phyloP scores from a whole-genome alignment of 23 tunicate species.

The Ciona savignyi region DNA sequence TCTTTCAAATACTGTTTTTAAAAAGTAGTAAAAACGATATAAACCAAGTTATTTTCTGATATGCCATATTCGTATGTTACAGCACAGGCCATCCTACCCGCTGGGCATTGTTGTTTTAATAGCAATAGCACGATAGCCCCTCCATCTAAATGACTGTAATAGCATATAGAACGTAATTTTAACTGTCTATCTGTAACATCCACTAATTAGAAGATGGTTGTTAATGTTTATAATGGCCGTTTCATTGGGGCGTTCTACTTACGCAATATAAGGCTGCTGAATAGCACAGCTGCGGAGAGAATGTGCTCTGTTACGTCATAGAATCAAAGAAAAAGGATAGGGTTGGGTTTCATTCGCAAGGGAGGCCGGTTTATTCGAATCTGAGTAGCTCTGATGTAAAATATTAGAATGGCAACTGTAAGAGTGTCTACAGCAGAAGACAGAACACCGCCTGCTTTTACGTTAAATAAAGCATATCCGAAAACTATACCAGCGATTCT shows the following conservation, averaged over 20 bases:
- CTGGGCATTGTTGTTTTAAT: too few species aligned
- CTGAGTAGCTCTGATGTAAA: background rate
- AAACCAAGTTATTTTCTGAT: too few species aligned
- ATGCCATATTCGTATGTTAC: too few species aligned
- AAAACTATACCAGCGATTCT: slow-evolving; percentile 25
- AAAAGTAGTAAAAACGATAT: too few species aligned
- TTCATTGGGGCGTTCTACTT: background rate
- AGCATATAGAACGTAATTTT: too few species aligned
- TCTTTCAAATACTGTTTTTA: too few species aligned
- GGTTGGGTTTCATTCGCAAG: background rate
- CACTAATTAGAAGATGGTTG: background rate
- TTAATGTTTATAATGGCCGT: background rate
- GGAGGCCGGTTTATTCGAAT: background rate
- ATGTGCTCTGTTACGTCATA: background rate
- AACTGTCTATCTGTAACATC: too few species aligned
- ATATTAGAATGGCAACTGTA: background rate
- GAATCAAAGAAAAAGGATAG: background rate
- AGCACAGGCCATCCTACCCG: too few species aligned
- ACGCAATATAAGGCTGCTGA: background rate
- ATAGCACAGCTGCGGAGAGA: background rate
- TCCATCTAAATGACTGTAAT: too few species aligned
- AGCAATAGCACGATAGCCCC: too few species aligned
- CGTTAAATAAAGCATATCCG: slow-evolving; percentile 21
- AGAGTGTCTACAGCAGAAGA: background rate
- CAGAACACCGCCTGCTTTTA: slow-evolving; percentile 6